Evolutionary conservation across 53 echinoderm and acorn worm genomes (phyloP).

Genomic region (Paracentrotus lividus): DNA sequence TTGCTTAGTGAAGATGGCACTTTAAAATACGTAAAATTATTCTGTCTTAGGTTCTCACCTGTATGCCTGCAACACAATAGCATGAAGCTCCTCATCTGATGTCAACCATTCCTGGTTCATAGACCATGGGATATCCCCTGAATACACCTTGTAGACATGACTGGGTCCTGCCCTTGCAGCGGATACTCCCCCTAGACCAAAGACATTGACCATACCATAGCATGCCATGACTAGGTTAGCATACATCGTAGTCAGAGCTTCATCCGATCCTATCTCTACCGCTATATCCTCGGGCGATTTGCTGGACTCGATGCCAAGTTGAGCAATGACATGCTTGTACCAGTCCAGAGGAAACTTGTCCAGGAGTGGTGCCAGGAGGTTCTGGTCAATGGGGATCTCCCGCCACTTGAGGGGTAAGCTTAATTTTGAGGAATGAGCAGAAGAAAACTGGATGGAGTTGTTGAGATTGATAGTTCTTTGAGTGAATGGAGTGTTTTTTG

Average conservation of each 20-base stretch:
- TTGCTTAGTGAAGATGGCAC: too few relatives aligned
- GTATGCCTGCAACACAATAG: conserved; percentile 92
- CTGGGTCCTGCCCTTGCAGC: conserved; percentile 79
- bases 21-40: too few relatives aligned
- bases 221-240: conserved; percentile 89
- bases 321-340: conserved; percentile 87
- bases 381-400: conserved; percentile 88
- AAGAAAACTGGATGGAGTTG: conserved; percentile 88
- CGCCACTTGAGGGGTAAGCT: conserved; percentile 98
- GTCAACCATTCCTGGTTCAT: conserved; percentile 89
- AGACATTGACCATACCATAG: conserved; percentile 84
- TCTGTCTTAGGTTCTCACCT: conserved; percentile 89
- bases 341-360: conserved; percentile 86
- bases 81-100: conserved; percentile 86
- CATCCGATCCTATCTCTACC: conserved; percentile 79
- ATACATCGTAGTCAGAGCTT: conserved; percentile 92
- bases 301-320: conserved; percentile 65
- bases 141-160: conserved; percentile 95
- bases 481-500: conserved; percentile 60
- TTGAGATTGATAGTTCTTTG: conserved; percentile 78
- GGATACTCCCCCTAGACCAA: conserved; percentile 74
- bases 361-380: conserved; percentile 74
- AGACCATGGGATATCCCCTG: conserved; percentile 94
- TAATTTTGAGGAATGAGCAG: conserved; percentile 91
- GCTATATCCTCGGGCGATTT: conserved; percentile 77